A percentile compares a stretch with the other conserved stretches of the same genome.
phyloP scores from a whole-genome alignment of 2,888 invertebrate genomes.

The Lithophane semibrunnea region DNA sequence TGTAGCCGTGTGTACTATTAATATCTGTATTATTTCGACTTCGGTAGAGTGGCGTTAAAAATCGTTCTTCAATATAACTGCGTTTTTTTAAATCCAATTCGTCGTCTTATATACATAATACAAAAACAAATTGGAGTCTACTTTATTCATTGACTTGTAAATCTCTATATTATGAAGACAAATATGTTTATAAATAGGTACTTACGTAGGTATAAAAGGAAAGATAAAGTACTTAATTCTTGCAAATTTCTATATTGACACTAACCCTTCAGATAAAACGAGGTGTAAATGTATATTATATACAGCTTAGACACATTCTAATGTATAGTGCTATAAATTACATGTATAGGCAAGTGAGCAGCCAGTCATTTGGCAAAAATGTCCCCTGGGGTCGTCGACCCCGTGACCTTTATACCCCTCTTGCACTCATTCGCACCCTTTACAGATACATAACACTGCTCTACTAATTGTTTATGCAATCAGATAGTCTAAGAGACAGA shows the following conservation, averaged over 20 bases:
- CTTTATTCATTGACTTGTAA: neutral
- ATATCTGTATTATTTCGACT: neutral
- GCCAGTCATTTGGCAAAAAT: conserved; percentile 66
- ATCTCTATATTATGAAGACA: neutral
- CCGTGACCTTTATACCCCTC: conserved; percentile 71
- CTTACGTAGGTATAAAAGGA: no score
- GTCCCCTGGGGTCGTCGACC: conserved; percentile 68
- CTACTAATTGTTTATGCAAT: conserved; percentile 48
- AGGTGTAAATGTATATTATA: neutral
- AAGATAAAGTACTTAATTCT: no score
- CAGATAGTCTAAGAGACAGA: conserved; percentile 1
- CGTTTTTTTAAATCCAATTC: neutral
- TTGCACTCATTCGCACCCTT: conserved; percentile 59
- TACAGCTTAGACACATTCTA: conserved; percentile 15
- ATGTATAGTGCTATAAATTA: conserved; percentile 32
- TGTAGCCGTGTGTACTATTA: no score
- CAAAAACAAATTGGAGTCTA: neutral
- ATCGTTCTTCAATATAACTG: neutral
- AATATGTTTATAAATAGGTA: neutral
- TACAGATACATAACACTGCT: conserved; percentile 31
- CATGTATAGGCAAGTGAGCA: conserved; percentile 34
- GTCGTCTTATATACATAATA: neutral
- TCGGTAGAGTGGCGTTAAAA: neutral
- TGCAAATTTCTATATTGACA: neutral
- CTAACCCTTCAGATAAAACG: neutral